Conservation (phyloP, 2,113 vertebrate species). For the Odocoileus hemionus region DNA sequence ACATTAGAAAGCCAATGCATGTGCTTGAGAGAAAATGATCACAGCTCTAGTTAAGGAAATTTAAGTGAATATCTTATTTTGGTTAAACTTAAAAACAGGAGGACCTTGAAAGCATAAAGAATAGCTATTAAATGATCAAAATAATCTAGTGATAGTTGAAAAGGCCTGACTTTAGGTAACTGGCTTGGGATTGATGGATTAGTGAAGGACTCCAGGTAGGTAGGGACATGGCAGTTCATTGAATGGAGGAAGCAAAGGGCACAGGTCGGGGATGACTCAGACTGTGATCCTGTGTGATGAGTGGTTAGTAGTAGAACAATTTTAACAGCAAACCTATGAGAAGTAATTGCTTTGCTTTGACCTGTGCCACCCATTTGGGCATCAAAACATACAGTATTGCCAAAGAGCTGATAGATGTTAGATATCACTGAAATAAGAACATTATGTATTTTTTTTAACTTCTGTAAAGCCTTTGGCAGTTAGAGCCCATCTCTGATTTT, state of each 20-base stretch:
- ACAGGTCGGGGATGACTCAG: neutral
- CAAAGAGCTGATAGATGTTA: neutral
- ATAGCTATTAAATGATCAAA: neutral
- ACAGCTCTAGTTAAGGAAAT: neutral
- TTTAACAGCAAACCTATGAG: neutral
- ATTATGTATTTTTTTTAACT: neutral
- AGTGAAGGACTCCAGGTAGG: fast-evolving
- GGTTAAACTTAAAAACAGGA: neutral
- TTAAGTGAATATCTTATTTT: neutral
- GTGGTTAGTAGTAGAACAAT: neutral
- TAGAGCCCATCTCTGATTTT: neutral
- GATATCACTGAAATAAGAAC: neutral
- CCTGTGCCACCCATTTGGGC: neutral
- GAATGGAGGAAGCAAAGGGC: neutral
- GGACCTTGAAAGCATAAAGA: neutral
- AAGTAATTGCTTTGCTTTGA: neutral
- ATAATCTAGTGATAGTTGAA: neutral
- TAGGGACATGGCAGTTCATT: neutral
- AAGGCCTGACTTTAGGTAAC: neutral
- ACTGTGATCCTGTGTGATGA: neutral
- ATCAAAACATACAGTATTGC: neutral
- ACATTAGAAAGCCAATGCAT: neutral
- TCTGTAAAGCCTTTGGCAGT: neutral
- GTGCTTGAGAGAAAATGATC: neutral
- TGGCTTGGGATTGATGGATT: neutral